Evolutionary conservation across 92 coral and sea anemone genomes (phyloP), one percentile per base, ranked within the genome.

Genomic region (Galaxea fascicularis): DNA sequence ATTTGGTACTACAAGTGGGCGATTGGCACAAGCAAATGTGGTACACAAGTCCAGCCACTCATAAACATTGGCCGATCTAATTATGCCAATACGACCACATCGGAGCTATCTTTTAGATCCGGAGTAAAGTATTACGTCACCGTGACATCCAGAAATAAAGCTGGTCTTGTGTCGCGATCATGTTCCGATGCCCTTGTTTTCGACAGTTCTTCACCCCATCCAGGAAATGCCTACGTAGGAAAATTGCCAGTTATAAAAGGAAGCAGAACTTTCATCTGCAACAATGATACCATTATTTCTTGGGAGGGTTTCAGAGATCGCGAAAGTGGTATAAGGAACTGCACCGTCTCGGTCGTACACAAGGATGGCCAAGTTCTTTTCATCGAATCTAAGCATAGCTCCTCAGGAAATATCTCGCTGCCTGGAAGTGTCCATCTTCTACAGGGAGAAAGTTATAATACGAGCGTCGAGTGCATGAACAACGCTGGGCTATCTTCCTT

Each of bases 1-100:
- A 60, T 94, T 24, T 96, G 99, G 99, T 96, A 86, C 85, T 94
- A 94, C 89, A 96, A 96, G 79, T 94, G 98, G 99, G 96, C 96
- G 41, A 89, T 96, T 56, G 99, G 99, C 14, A 93, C 94, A 13
- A 85, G 94, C 59, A 90, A 82, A 73, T 94, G 98, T 71, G 99
- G 97, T 6, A 94, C 99, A 3, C 99, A 96, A 76, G 82, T 96
- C 35, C 99, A 96, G 63, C 97, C 97, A 21, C 85, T 94, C n/a
- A 85, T 92, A 71, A 96, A 94, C 73, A 92, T 96, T 21, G 99
- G 99, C 25, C 68, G 88, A 54, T 69, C 82, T 1, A 92, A 85
- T 29, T 82, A 75, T 47, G 93, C 94, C 47, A 96, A 95, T 80
- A 87, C 98, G 11, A 91, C 98, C 24, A 77, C 65, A 83, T 82